Evolutionary conservation across 2,888 invertebrate genomes (phyloP).

Genomic region (Gerris lacustris): DNA sequence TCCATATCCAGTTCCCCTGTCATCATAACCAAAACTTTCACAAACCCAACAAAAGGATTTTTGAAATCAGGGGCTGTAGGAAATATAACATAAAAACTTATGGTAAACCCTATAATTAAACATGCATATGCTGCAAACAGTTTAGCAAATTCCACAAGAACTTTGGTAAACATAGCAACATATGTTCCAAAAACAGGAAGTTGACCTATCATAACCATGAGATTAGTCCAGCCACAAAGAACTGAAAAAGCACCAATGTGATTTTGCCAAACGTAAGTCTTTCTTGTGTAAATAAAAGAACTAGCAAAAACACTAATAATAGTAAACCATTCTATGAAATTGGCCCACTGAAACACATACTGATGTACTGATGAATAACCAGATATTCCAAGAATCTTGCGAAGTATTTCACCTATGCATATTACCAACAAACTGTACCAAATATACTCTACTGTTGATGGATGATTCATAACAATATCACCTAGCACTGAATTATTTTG

Average conservation of each 20-base stretch:
- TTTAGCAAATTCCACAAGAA: slow-evolving; percentile 75
- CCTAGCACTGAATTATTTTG: slow-evolving; percentile 66
- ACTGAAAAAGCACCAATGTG: slow-evolving; percentile 78
- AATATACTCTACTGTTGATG: slow-evolving; percentile 52
- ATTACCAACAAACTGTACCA: slow-evolving; percentile 61
- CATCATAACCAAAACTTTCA: slow-evolving; percentile 80
- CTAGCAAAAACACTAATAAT: slow-evolving; percentile 71
- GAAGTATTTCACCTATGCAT: slow-evolving; percentile 63
- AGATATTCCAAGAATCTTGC: slow-evolving; percentile 69
- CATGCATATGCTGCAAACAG: slow-evolving; percentile 75
- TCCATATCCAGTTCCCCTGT: slow-evolving; percentile 72
- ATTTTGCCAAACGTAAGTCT: slow-evolving; percentile 71
- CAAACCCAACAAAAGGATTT: slow-evolving; percentile 71
- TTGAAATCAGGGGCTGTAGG: slow-evolving; percentile 69
- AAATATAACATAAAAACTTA: slow-evolving; percentile 78
- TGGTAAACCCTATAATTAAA: slow-evolving; percentile 70
- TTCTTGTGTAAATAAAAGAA: slow-evolving; percentile 65
- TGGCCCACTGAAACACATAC: slow-evolving; percentile 71
- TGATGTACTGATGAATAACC: slow-evolving; percentile 70
- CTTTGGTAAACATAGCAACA: slow-evolving; percentile 81
- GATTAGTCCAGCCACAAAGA: slow-evolving; percentile 72
- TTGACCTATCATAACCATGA: slow-evolving; percentile 85
- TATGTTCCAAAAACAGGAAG: slow-evolving; percentile 78
- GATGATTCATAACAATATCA: slow-evolving; percentile 54
- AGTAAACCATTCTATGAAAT: slow-evolving; percentile 78